Conservation (phyloP, 2,797 vertebrate species). For the Schizopygopsis malacanthus region DNA sequence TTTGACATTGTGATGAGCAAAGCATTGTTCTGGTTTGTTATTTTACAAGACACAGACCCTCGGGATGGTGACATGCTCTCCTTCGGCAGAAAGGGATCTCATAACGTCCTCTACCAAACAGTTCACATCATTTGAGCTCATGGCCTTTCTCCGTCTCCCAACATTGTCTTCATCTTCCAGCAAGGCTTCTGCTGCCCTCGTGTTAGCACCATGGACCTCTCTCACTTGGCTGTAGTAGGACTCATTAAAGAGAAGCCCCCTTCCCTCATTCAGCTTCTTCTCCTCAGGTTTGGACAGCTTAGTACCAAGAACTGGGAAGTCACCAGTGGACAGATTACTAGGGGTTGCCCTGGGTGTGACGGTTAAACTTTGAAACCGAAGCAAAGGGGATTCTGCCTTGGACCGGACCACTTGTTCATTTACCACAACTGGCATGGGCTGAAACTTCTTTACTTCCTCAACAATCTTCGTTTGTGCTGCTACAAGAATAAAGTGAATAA, state of each 20-base stretch:
- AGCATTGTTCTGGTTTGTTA: not conserved
- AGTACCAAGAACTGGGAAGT: slow-evolving; percentile 70
- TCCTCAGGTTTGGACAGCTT: slow-evolving; percentile 61
- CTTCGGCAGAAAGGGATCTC: slow-evolving; percentile 73
- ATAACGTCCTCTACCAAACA: slow-evolving; percentile 72
- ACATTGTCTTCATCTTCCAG: slow-evolving; percentile 33
- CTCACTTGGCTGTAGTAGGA: slow-evolving; percentile 72
- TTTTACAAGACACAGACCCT: slow-evolving; percentile 66
- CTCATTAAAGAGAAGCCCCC: slow-evolving; percentile 62
- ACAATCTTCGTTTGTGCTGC: slow-evolving; percentile 29
- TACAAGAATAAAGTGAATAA: slow-evolving; percentile 34
- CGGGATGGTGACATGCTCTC: slow-evolving; percentile 77
- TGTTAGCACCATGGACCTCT: slow-evolving; percentile 71
- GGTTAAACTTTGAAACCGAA: not conserved
- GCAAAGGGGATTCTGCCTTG: slow-evolving; percentile 31
- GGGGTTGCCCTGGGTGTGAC: not conserved
- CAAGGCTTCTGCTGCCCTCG: slow-evolving; percentile 71
- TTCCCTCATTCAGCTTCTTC: slow-evolving; percentile 55
- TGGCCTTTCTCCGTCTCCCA: slow-evolving; percentile 40
- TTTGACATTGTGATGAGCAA: not conserved
- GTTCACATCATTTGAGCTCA: slow-evolving; percentile 65
- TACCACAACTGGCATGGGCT: not conserved
- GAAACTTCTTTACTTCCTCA: not conserved
- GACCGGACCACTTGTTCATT: slow-evolving; percentile 21
- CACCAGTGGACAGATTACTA: slow-evolving; percentile 2